Conservation (phyloP, 1,140 invertebrate species). For the Drosophila watanabei region DNA sequence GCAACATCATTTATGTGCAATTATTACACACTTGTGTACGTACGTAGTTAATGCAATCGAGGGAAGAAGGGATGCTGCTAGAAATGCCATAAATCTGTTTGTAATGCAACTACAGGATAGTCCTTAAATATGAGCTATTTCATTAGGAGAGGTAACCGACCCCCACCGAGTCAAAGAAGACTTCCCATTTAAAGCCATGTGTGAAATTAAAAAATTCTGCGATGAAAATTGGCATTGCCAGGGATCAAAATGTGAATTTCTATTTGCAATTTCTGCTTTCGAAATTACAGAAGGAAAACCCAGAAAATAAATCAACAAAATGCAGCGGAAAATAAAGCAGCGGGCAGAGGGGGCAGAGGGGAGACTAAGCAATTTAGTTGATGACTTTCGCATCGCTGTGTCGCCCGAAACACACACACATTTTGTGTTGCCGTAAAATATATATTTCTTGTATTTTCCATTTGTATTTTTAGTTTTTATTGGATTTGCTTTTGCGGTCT, state of each 20-base stretch:
- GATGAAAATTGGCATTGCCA: constrained; percentile 42
- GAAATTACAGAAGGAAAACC: constrained; percentile 23
- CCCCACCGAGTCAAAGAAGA: neutral
- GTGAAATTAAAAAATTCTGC: constrained; percentile 74
- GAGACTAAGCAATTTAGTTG: constrained; percentile 24
- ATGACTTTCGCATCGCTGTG: constrained; percentile 24
- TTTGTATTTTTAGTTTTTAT: constrained; percentile 43
- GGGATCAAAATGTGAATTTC: constrained; percentile 44
- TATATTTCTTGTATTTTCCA: constrained; percentile 18
- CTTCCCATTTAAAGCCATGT: constrained; percentile 55
- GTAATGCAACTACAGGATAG: constrained; percentile 5
- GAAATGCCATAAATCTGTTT: constrained; percentile 25
- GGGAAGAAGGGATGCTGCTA: constrained; percentile 3
- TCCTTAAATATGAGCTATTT: constrained; percentile 15
- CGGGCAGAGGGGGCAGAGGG: neutral
- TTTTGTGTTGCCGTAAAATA: constrained; percentile 7
- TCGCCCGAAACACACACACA: neutral
- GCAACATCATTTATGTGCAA: constrained; percentile 67
- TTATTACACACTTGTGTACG: constrained; percentile 47
- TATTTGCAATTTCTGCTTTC: constrained; percentile 3
- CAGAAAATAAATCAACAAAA: constrained; percentile 49
- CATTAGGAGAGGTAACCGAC: constrained; percentile 13
- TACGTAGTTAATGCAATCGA: constrained; percentile 18
- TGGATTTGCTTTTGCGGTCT: constrained; percentile 36
- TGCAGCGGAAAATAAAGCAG: constrained; percentile 38